Evolutionary conservation across 2,888 invertebrate genomes (phyloP).

Genomic region (Calameuta filiformis): DNA sequence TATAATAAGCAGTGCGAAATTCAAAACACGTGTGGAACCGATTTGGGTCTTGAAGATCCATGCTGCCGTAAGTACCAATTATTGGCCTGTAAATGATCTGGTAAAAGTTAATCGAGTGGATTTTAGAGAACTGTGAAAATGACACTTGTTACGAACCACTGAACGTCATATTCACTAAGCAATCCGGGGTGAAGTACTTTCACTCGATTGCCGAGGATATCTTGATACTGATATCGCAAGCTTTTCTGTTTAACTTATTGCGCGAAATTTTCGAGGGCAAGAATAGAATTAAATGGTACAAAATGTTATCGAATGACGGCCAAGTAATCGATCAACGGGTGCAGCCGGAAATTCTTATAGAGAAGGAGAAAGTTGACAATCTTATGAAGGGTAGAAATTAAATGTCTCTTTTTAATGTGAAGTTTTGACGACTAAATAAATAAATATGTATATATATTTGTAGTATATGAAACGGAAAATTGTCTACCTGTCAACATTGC

Average conservation of each 20-base stretch:
- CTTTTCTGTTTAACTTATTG: conserved; percentile 20
- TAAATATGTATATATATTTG: not conserved
- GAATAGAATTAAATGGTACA: conserved; percentile 22
- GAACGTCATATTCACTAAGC: conserved; percentile 23
- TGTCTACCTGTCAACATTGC: conserved; percentile 16
- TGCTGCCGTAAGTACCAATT: conserved; percentile 32
- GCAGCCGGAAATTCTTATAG: not conserved
- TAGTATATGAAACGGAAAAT: conserved; percentile 18
- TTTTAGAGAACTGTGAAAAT: conserved; percentile 29
- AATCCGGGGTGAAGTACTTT: conserved; percentile 23
- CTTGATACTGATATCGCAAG: conserved; percentile 24
- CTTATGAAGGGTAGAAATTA: conserved; percentile 8
- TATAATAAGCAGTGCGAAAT: conserved; percentile 30
- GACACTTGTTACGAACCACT: conserved; percentile 24
- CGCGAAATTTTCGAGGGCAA: conserved; percentile 27
- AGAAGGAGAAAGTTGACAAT: conserved; percentile 8
- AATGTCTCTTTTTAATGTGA: not conserved
- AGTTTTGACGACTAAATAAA: not conserved
- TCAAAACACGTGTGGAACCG: conserved; percentile 27
- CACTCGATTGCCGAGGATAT: conserved; percentile 33
- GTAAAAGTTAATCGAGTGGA: not conserved
- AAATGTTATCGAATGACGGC: not conserved
- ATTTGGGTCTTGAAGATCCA: conserved; percentile 34
- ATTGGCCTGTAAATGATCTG: not conserved
- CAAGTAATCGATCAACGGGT: not conserved